These are phyloP conservation scores for Anadara kagoshimensis DNA, from an alignment of 1,140 invertebrate genomes.

Conservation along the genomic window DNA sequence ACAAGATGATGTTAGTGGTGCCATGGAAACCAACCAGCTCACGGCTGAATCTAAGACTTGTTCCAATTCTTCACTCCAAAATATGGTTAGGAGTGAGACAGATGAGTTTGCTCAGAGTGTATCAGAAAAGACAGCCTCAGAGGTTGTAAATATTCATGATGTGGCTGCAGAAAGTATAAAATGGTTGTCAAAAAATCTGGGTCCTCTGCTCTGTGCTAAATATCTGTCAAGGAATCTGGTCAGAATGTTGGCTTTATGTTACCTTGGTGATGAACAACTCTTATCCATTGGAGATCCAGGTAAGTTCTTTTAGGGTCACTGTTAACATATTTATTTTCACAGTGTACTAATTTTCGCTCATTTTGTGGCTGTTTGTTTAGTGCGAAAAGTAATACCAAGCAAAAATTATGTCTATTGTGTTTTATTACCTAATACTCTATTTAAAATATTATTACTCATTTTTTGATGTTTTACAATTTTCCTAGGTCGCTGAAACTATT, in stretches of 20 bases:
- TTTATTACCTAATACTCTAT: too few relatives aligned
- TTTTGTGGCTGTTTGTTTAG: too few relatives aligned
- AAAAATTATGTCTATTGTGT: too few relatives aligned
- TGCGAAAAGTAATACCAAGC: too few relatives aligned
- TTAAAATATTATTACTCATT: too few relatives aligned
- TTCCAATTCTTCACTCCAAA: background rate
- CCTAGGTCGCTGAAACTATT: too few relatives aligned
- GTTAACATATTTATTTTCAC: too few relatives aligned
- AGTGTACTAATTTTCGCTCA: too few relatives aligned
- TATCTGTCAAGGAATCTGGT: conserved; percentile 93
- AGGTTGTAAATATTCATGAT: conserved; percentile 82
- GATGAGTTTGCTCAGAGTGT: conserved; percentile 65
- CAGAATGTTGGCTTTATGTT: conserved; percentile 94
- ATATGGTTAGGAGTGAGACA: conserved; percentile 70
- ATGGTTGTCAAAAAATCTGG: conserved; percentile 94
- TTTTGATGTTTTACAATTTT: too few relatives aligned
- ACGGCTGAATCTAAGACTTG: too few relatives aligned
- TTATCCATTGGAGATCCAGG: conserved; percentile 61
- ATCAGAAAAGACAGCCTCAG: conserved; percentile 50
- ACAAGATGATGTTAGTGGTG: conserved; percentile 1
- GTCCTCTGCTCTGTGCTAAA: conserved; percentile 93
- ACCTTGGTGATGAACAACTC: conserved; percentile 89
- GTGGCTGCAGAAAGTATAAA: conserved; percentile 93
- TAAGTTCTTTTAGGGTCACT: conserved; percentile 37
- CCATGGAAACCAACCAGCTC: background rate